A percentile compares a stretch with the other conserved stretches of the same genome.
These are phyloP conservation scores for Myotis brandtii DNA, from an alignment of 2,113 vertebrate species.

Conservation along the genomic window DNA sequence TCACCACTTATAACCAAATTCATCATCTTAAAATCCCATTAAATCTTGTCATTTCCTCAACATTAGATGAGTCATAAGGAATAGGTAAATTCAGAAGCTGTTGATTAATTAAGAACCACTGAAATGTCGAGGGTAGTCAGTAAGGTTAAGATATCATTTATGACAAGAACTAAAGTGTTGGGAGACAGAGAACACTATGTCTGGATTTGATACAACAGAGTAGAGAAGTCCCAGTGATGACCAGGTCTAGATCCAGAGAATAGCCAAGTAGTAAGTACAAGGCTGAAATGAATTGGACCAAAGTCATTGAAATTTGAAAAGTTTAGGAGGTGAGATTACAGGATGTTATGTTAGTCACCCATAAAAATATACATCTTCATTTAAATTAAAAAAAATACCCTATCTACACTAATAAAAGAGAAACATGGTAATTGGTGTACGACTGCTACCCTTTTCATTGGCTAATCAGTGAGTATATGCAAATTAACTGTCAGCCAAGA, in stretches of 20 bases:
- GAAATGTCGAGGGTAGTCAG: not conserved
- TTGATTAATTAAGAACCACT: not conserved
- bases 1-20: not conserved
- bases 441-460: too few species aligned
- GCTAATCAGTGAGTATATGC: too few species aligned
- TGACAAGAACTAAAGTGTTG: not conserved
- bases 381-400: not conserved
- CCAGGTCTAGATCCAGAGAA: not conserved
- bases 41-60: not conserved
- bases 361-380: not conserved
- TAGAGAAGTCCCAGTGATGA: not conserved
- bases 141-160: not conserved
- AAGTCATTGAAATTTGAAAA: not conserved
- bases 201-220: not conserved
- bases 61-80: not conserved
- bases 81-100: not conserved
- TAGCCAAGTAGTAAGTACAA: fast-evolving
- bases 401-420: too few species aligned
- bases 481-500: too few species aligned
- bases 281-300: not conserved
- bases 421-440: too few species aligned
- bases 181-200: not conserved
- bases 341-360: not conserved
- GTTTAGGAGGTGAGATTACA: not conserved
- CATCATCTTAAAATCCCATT: not conserved